phyloP scores from a whole-genome alignment of 2,888 invertebrate species.

The Biston betularia region DNA sequence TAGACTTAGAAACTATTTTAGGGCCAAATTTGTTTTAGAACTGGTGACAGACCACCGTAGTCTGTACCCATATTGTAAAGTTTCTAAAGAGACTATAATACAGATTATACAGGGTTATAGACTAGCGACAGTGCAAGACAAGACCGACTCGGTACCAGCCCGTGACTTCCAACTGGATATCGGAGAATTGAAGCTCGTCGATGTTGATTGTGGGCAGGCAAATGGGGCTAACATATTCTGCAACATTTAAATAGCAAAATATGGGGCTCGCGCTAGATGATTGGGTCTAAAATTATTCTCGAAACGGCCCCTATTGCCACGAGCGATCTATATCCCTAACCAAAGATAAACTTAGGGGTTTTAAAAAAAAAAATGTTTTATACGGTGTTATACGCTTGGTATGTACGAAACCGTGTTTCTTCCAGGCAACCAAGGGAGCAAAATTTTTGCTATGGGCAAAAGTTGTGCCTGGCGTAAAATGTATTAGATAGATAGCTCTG shows the following conservation, averaged over 20 bases:
- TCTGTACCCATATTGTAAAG: neutral
- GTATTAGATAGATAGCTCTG: too few species aligned
- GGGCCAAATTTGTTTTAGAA: neutral
- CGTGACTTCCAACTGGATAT: slow-evolving; percentile 70
- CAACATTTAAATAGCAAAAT: slow-evolving; percentile 39
- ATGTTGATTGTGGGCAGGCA: slow-evolving; percentile 74
- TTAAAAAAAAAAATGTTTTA: too few species aligned
- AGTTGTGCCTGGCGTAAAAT: too few species aligned
- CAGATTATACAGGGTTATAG: slow-evolving; percentile 44
- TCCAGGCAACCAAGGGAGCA: too few species aligned
- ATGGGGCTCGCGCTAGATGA: neutral
- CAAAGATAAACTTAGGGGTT: too few species aligned
- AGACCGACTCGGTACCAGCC: slow-evolving; percentile 80
- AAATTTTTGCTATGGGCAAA: too few species aligned
- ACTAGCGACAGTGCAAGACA: slow-evolving; percentile 70
- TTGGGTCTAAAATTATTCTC: neutral
- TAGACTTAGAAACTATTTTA: slow-evolving; percentile 23
- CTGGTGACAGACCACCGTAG: too few species aligned
- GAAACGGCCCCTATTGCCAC: too few species aligned
- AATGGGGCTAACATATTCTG: slow-evolving; percentile 77
- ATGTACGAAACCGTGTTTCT: too few species aligned
- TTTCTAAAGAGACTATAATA: neutral
- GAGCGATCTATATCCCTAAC: too few species aligned
- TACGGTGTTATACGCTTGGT: too few species aligned
- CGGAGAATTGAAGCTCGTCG: slow-evolving; percentile 65